A percentile compares a stretch with the other conserved stretches of the same genome.
phyloP scores from a whole-genome alignment of 2,888 invertebrate genomes.

The Habroteleia sp. region DNA sequence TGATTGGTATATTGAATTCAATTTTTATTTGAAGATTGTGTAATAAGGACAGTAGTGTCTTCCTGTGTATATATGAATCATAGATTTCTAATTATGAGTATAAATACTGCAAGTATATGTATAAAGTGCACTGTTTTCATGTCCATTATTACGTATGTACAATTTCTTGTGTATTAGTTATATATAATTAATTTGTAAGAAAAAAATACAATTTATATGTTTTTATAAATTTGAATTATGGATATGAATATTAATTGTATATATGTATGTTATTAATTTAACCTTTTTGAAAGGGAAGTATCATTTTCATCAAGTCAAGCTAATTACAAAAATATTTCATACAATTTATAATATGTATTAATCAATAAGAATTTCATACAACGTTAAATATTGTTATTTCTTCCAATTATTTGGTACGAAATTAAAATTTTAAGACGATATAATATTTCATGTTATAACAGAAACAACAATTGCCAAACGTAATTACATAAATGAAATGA shows the following conservation, averaged over 20 bases:
- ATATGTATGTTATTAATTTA: constrained; percentile 36
- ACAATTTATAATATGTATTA: no score
- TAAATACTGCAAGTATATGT: constrained; percentile 25
- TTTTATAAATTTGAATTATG: constrained; percentile 10
- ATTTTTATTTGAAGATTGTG: constrained; percentile 8
- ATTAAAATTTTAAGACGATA: constrained; percentile 11
- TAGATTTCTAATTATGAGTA: constrained; percentile 41
- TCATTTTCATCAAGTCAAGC: no score
- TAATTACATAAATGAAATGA: constrained; percentile 61
- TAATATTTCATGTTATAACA: constrained; percentile 72
- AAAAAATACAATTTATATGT: no score
- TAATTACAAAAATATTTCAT: constrained; percentile 40
- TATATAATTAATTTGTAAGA: no score
- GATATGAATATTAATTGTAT: constrained; percentile 18
- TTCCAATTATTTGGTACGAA: constrained; percentile 17
- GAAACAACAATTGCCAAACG: constrained; percentile 78
- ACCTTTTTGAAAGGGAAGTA: not conserved
- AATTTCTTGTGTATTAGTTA: not conserved
- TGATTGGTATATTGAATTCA: no score
- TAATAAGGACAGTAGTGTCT: constrained; percentile 47
- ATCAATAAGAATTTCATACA: constrained; percentile 19
- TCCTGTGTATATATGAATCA: constrained; percentile 49
- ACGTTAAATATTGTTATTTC: constrained; percentile 1
- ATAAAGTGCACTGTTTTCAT: constrained; percentile 33
- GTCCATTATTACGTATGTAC: no score